A percentile compares a stretch with the other conserved stretches of the same genome.
Conservation (phyloP, 1,140 invertebrate genomes). For the Megalopta genalis region DNA sequence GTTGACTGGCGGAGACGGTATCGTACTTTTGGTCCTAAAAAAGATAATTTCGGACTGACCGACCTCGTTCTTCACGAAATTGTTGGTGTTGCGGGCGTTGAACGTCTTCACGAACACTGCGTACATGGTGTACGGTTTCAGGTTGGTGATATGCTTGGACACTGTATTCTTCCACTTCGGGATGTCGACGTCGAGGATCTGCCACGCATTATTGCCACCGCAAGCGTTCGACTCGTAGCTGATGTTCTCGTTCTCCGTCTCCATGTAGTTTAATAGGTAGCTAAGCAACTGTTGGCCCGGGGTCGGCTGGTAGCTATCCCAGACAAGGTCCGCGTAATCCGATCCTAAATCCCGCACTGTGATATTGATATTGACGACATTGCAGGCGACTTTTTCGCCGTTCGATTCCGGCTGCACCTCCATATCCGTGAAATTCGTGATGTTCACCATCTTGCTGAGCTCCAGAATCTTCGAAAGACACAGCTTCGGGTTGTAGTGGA, state of each 20-base stretch:
- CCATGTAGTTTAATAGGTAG: slow-evolving; percentile 83
- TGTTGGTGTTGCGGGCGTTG: slow-evolving; percentile 53
- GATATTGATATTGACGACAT: slow-evolving; percentile 78
- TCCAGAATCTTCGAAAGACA: slow-evolving; percentile 85
- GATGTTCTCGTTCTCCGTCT: slow-evolving; percentile 80
- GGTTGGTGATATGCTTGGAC: slow-evolving; percentile 73
- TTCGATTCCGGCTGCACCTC: slow-evolving; percentile 85
- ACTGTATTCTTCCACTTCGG: slow-evolving; percentile 50
- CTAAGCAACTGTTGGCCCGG: slow-evolving; percentile 80
- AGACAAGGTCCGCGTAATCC: slow-evolving; percentile 76
- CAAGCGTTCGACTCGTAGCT: slow-evolving; percentile 71
- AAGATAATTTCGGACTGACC: slow-evolving; percentile 81
- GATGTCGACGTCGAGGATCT: slow-evolving; percentile 67
- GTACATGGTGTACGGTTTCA: slow-evolving; percentile 85
- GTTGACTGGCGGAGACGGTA: slow-evolving; percentile 82
- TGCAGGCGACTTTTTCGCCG: slow-evolving; percentile 86
- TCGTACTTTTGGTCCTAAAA: slow-evolving; percentile 82
- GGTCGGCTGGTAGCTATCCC: slow-evolving; percentile 77
- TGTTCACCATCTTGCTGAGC: slow-evolving; percentile 78
- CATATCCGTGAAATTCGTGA: slow-evolving; percentile 72
- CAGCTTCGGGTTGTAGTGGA: slow-evolving; percentile 89
- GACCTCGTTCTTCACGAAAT: slow-evolving; percentile 71
- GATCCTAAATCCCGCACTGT: slow-evolving; percentile 73
- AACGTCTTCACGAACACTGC: slow-evolving; percentile 85
- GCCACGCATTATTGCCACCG: slow-evolving; percentile 68